Conservation (phyloP, 2,113 vertebrate genomes). For the Leucoraja erinaceus region DNA sequence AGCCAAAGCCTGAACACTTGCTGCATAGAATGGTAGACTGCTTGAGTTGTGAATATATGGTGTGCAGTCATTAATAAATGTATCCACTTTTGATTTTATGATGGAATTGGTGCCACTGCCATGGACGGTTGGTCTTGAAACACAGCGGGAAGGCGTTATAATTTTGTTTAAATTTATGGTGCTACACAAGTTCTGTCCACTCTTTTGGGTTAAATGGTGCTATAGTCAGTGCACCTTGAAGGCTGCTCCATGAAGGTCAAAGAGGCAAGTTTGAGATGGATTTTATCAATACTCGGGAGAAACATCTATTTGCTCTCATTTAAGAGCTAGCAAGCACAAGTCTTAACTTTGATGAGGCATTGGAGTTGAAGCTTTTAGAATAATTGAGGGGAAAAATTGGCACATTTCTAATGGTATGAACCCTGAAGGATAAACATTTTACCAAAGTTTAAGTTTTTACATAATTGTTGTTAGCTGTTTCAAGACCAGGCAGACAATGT, state of each 20-base stretch:
- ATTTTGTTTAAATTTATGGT: neutral
- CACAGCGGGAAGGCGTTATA: neutral
- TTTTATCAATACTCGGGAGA: neutral
- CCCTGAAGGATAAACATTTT: too few species aligned
- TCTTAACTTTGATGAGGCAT: neutral
- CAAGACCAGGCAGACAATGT: neutral
- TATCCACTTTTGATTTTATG: too few species aligned
- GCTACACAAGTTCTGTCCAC: neutral
- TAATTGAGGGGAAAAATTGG: neutral
- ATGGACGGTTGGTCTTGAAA: too few species aligned
- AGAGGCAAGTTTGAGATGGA: neutral
- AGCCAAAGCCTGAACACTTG: too few species aligned
- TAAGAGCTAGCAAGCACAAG: neutral
- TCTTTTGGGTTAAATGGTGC: too few species aligned
- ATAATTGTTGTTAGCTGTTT: neutral
- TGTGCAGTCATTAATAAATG: too few species aligned
- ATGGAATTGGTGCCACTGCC: too few species aligned
- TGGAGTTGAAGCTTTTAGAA: neutral
- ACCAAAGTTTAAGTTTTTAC: too few species aligned
- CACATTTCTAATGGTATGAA: neutral
- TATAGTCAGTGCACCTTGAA: neutral
- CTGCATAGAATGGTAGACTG: too few species aligned
- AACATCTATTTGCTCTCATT: neutral
- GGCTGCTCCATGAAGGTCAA: neutral
- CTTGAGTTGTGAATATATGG: too few species aligned